Percentiles rank a stretch among this genome's conserved stretches.
Evolutionary conservation across 2,888 invertebrate genomes (phyloP).

Genomic region (Acanthoscelides obtectus): DNA sequence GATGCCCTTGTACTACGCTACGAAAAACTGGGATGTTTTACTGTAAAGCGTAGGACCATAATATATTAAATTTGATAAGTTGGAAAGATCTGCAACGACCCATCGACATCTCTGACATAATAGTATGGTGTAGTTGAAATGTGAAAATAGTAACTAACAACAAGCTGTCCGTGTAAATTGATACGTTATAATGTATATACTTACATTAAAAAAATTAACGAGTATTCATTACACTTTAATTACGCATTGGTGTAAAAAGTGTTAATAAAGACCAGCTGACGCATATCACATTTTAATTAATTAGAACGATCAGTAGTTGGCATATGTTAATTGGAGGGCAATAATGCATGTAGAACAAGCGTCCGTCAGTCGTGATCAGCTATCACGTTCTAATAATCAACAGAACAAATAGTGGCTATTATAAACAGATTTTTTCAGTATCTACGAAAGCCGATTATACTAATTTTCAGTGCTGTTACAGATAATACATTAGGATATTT

Average conservation of each 20-base stretch:
- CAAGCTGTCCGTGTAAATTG: not conserved
- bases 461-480: too few relatives aligned
- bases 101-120: too few relatives aligned
- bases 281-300: not conserved
- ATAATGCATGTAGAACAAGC: not conserved
- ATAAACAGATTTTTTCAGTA: not conserved
- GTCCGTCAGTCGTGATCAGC: not conserved
- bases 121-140: not conserved
- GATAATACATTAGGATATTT: too few relatives aligned
- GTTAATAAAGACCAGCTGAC: not conserved
- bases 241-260: not conserved
- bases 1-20: too few relatives aligned
- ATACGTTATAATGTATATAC: not conserved
- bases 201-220: not conserved
- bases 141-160: not conserved
- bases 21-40: too few relatives aligned
- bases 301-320: not conserved
- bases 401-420: not conserved
- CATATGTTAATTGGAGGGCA: not conserved
- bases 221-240: not conserved
- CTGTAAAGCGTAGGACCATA: too few relatives aligned
- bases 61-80: too few relatives aligned
- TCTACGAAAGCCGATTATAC: too few relatives aligned
- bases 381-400: not conserved
- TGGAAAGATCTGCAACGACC: too few relatives aligned